Conservation (phyloP, 2,113 vertebrate genomes). For the Neodon shergylaensis region DNA sequence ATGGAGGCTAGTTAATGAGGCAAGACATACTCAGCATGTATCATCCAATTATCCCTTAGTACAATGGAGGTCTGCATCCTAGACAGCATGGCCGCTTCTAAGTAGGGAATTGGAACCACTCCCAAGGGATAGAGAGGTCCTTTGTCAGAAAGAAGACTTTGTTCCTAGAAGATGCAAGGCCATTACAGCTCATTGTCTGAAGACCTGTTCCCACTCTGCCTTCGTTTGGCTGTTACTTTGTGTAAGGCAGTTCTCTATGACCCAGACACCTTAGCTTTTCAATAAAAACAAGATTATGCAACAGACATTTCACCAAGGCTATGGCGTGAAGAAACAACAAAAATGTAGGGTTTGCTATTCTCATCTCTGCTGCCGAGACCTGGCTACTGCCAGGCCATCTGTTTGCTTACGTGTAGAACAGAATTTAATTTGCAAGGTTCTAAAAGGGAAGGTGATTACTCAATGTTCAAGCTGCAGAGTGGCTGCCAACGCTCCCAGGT, state of each 20-base stretch:
- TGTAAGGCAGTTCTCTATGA: not conserved
- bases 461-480: slow-evolving; percentile 40
- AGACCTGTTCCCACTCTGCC: not conserved
- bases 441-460: slow-evolving; percentile 71
- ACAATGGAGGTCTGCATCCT: not conserved
- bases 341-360: not conserved
- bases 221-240: not conserved
- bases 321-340: not conserved
- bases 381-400: not conserved
- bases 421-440: slow-evolving; percentile 18
- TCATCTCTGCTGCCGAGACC: not conserved
- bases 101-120: not conserved
- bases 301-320: not conserved
- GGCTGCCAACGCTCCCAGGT: slow-evolving; percentile 63
- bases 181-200: not conserved
- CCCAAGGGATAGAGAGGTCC: not conserved
- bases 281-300: not conserved
- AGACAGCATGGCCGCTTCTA: not conserved
- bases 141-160: not conserved
- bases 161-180: not conserved
- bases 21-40: not conserved
- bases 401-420: slow-evolving; percentile 32
- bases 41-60: not conserved
- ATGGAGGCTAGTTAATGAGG: not conserved
- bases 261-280: not conserved